Evolutionary conservation across 2,888 invertebrate genomes (phyloP).

Genomic region (Diarsia dahlii): DNA sequence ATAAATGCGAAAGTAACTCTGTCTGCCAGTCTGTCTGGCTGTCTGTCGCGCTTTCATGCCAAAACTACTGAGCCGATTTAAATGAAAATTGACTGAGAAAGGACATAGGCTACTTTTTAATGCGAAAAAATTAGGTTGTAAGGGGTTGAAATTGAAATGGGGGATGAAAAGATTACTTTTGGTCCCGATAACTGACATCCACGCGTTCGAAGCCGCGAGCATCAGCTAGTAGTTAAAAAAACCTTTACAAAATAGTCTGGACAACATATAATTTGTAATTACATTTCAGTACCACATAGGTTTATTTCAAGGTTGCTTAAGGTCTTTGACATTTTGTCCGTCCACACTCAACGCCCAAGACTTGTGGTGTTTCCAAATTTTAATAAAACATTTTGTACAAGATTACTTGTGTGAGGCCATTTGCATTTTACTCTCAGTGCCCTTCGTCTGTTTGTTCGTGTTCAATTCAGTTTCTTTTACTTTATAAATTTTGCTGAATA

Average conservation of each 20-base stretch:
- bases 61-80: too few relatives aligned
- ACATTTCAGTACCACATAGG: slow-evolving; percentile 14
- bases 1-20: too few relatives aligned
- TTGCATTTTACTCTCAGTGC: slow-evolving; percentile 44
- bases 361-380: slow-evolving; percentile 45
- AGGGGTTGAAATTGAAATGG: too few relatives aligned
- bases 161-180: too few relatives aligned
- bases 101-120: too few relatives aligned
- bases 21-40: too few relatives aligned
- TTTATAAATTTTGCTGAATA: background rate
- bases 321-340: slow-evolving; percentile 47
- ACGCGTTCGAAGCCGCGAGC: too few relatives aligned
- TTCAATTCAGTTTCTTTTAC: slow-evolving; percentile 36
- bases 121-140: too few relatives aligned
- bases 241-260: background rate
- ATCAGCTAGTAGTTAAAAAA: background rate
- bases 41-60: too few relatives aligned
- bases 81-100: too few relatives aligned
- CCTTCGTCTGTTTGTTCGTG: slow-evolving; percentile 18
- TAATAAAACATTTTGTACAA: slow-evolving; percentile 51
- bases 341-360: slow-evolving; percentile 29
- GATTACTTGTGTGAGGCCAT: slow-evolving; percentile 24
- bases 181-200: too few relatives aligned
- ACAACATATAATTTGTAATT: background rate
- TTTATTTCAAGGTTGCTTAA: slow-evolving; percentile 40